Base-by-base conservation (phyloP, 2,113 vertebrate genomes). In the Gallinago media region DNA sequence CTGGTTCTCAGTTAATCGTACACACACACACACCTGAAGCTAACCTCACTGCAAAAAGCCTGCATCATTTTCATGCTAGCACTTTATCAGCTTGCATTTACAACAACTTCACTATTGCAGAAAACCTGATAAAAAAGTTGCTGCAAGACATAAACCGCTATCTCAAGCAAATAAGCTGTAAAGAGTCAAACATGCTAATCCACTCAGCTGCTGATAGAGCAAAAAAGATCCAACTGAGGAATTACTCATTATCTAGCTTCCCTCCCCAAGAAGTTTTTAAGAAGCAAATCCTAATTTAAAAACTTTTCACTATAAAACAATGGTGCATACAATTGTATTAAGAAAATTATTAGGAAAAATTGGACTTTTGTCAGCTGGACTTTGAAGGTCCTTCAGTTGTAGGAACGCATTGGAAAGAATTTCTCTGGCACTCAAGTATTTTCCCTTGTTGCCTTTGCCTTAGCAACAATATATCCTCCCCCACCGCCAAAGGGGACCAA, bases 161-260 rank as follows among this genome's bases (percentile, higher is more conserved):
- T 68, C 40, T 55, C 56, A 82, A 87, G 74, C 61, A 91, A 92
- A 75, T 65, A 83, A 71, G 16, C 23, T 55, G 61, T 74, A 36
- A 63, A 15, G 11, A 93, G 76, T 58, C 75, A 86, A 90, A 90
- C 88, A 66, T 7, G 11, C 38, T 90, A 91, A 94, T 44, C 63
- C 63, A 75, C 55, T 84, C 56, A 52, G 54, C 65, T 56, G 42
- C 47, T 92, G 72, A 90, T 20, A 59, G 0, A 74, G 32, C 75
- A 83, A 38, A 92, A 73, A 73, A 76, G 58, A 83, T 38, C 27
- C 47, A 73, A 15, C 10, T 31, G 38, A 90, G 6, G 8, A 75
- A 73, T 75, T 77, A 79, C 12, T 78, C 59, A 77, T 70, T 50
- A 94, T 19, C 55, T 50, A 68, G 19, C 56, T 84, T 76, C 23